Conservation (phyloP, 2,113 vertebrate species). For the Oreotrochilus melanogaster region DNA sequence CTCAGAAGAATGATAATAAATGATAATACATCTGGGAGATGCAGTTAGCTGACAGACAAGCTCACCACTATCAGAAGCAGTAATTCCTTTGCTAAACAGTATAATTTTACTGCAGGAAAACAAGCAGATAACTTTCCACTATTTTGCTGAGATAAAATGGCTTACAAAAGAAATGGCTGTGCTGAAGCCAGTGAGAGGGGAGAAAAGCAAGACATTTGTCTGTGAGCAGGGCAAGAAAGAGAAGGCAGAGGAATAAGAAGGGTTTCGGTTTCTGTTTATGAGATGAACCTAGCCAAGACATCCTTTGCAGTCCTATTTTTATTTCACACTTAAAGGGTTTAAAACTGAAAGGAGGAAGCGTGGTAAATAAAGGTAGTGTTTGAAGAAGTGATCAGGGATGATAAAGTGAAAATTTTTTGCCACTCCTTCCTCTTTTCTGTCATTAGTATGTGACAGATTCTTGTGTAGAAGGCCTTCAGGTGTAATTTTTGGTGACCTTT, state of each 20-base stretch:
- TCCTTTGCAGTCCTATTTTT: not conserved
- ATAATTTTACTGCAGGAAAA: not conserved
- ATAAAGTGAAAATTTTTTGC: not conserved
- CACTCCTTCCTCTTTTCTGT: not conserved
- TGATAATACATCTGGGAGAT: not conserved
- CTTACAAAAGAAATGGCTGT: not conserved
- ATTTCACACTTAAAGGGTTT: not conserved
- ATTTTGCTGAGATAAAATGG: not conserved
- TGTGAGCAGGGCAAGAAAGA: not conserved
- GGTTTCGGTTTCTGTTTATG: not conserved
- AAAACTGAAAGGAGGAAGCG: not conserved
- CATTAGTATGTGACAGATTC: not conserved
- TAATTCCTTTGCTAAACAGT: not conserved
- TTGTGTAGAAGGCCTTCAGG: not conserved
- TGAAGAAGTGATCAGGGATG: not conserved
- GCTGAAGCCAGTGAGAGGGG: not conserved
- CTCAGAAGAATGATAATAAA: not conserved
- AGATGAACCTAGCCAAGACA: not conserved
- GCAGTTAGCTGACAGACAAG: not conserved
- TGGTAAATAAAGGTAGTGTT: not conserved
- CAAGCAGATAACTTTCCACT: not conserved
- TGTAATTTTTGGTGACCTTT: not conserved
- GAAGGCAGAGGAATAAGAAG: not conserved
- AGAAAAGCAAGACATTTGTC: not conserved
- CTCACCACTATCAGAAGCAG: not conserved